Evolutionary conservation across 1,140 invertebrate species (phyloP).

Genomic region (Conus ventricosus): DNA sequence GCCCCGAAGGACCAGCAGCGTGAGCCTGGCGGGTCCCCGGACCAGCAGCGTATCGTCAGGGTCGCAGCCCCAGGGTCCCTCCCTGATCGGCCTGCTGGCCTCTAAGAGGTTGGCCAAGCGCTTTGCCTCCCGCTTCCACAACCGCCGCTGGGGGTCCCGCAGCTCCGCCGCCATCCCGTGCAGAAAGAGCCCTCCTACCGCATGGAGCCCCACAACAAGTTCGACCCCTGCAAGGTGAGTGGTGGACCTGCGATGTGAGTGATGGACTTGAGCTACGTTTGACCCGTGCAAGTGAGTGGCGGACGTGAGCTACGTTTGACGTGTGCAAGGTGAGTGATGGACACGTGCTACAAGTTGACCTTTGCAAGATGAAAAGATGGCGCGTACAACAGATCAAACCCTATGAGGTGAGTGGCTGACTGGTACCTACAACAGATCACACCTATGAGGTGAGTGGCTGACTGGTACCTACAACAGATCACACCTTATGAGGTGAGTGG

Average conservation of each 20-base stretch:
- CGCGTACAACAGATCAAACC: no score
- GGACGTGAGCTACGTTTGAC: no score
- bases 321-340: slow-evolving; percentile 30
- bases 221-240: slow-evolving; percentile 42
- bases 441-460: no score
- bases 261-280: not conserved
- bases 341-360: no score
- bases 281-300: not conserved
- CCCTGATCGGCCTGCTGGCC: slow-evolving; percentile 57
- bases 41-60: not conserved
- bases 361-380: no score
- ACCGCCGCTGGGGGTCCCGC: slow-evolving; percentile 39
- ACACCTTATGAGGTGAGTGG: no score
- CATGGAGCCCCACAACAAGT: slow-evolving; percentile 58
- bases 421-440: no score
- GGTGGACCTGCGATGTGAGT: not conserved
- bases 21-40: not conserved
- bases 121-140: slow-evolving; percentile 40
- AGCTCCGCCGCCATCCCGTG: slow-evolving; percentile 31
- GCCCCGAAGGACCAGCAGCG: slow-evolving; percentile 4
- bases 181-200: slow-evolving; percentile 59
- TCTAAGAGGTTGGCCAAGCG: slow-evolving; percentile 59
- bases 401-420: no score
- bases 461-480: no score
- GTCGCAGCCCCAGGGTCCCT: slow-evolving; percentile 38